Percentiles rank a stretch among this genome's conserved stretches.
Evolutionary conservation across 2,797 vertebrate species (phyloP).

Genomic region (Orientallactaga sibirica): DNA sequence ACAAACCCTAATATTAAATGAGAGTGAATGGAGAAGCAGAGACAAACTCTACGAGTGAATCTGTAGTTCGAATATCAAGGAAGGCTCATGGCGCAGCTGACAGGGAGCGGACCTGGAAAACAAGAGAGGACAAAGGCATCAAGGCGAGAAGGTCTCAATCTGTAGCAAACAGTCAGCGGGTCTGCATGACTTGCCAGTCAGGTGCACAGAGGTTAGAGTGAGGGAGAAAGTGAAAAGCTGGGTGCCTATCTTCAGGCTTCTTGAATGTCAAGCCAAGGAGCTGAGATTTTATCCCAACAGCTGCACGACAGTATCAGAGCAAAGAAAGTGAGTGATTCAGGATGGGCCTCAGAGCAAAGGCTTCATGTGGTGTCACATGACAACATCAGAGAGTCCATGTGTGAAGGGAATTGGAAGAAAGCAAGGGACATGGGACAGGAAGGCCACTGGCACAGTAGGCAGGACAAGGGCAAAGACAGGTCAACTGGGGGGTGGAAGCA

Average conservation of each 20-base stretch:
- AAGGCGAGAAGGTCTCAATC: neutral
- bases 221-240: neutral
- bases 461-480: neutral
- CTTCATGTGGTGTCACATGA: neutral
- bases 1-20: constrained; percentile 14
- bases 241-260: constrained; percentile 10
- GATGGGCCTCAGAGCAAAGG: too few species aligned
- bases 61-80: neutral
- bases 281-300: neutral
- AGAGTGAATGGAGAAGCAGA: neutral
- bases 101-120: too few species aligned
- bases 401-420: neutral
- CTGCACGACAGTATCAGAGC: neutral
- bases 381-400: neutral
- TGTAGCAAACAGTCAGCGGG: neutral
- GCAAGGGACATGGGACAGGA: neutral
- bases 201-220: neutral
- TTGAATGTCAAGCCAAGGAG: neutral
- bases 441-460: neutral
- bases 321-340: neutral
- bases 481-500: neutral
- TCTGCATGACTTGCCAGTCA: neutral
- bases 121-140: neutral
- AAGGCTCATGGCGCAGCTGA: neutral
- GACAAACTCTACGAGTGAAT: neutral